Evolutionary conservation across 2,113 vertebrate species (phyloP).

Genomic region (Notechis scutatus): DNA sequence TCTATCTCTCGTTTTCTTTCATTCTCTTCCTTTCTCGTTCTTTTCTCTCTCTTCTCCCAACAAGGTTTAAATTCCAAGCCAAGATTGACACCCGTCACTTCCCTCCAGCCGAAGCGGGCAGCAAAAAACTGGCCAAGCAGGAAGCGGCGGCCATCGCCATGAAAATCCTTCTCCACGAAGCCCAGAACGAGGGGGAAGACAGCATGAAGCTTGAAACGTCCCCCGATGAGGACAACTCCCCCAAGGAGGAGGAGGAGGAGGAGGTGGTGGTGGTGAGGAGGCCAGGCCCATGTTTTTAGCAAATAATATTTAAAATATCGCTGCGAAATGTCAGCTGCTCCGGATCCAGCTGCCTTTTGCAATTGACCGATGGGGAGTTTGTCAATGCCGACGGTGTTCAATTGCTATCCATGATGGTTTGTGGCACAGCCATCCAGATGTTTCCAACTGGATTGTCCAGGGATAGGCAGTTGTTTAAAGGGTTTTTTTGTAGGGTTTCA

Average conservation of each 20-base stretch:
- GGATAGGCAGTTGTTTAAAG: no score
- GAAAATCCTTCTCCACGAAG: slow-evolving; percentile 78
- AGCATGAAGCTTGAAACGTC: slow-evolving; percentile 31
- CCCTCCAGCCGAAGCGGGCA: slow-evolving; percentile 87
- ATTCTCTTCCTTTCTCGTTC: no score
- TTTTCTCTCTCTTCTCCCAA: neutral
- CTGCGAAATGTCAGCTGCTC: no score
- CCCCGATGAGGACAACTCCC: rapidly evolving
- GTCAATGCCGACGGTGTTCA: no score
- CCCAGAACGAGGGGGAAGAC: slow-evolving; percentile 68
- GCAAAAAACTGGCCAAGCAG: slow-evolving; percentile 94
- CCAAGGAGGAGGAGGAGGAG: neutral
- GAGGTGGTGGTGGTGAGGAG: neutral
- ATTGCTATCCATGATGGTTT: no score
- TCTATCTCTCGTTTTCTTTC: neutral
- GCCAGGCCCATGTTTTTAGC: no score
- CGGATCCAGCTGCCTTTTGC: no score
- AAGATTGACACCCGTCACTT: slow-evolving; percentile 84
- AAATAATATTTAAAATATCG: no score
- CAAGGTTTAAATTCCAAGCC: slow-evolving; percentile 93
- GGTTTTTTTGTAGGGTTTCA: no score
- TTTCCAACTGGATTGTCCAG: no score
- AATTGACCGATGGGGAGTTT: no score
- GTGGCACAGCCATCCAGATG: no score
- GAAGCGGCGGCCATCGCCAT: slow-evolving; percentile 87